Percentiles rank a stretch among this genome's conserved stretches.
These are phyloP conservation scores for Coecobrya sp. DNA, from an alignment of 2,888 invertebrate genomes.

Conservation along the genomic window DNA sequence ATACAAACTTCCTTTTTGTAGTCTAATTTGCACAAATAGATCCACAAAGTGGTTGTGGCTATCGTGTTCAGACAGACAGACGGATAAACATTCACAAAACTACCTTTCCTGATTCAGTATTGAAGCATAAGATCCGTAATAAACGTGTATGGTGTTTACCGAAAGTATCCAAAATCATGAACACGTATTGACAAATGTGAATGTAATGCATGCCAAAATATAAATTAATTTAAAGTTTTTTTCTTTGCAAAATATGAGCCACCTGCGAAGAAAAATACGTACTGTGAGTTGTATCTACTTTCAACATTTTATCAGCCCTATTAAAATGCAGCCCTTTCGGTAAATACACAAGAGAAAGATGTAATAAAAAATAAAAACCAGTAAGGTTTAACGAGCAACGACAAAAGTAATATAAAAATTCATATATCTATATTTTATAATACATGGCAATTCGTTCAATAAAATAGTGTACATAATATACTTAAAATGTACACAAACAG, in stretches of 20 bases:
- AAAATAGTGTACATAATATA: constrained; percentile 1
- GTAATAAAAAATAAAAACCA: neutral
- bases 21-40: too few species aligned
- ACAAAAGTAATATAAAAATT: constrained; percentile 6
- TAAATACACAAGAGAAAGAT: neutral
- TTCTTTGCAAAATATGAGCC: constrained; percentile 48
- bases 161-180: constrained; percentile 14
- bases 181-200: constrained; percentile 54
- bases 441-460: neutral
- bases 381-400: neutral
- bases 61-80: too few species aligned
- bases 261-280: constrained; percentile 60
- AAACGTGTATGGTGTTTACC: neutral
- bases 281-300: too few species aligned
- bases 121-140: too few species aligned
- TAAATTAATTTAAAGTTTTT: constrained; percentile 75
- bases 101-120: constrained; percentile 41
- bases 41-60: too few species aligned
- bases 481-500: constrained; percentile 8
- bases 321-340: neutral
- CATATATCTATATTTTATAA: neutral
- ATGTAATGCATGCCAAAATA: constrained; percentile 47
- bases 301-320: neutral
- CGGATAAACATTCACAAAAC: too few species aligned
- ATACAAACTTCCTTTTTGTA: too few species aligned